Base-by-base conservation (phyloP, 2,797 vertebrate genomes). In the Xyrichtys novacula region DNA sequence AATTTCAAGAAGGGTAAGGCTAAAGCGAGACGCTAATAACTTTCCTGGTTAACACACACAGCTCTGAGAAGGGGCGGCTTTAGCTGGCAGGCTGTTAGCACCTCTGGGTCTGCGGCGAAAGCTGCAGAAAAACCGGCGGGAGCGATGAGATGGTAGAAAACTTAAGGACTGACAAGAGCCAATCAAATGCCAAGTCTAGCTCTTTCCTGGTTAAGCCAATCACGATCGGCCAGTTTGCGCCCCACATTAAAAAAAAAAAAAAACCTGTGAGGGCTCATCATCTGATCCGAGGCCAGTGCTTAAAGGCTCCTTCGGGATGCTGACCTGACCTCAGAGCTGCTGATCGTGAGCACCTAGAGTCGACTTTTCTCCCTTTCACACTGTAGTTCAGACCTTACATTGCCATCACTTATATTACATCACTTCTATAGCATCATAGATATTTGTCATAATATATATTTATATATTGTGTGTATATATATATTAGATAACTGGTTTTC, bases 401-500 rank as follows among this genome's bases (percentile, higher is more conserved):
- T 66, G 78, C 85, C 85, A 85, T 89, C 79, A 89, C 73, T 92
- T 92, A 90, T 91, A 91, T 89, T 90, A 92, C 90, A 92, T 89
- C 80, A 89, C 84, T 85, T 91, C 85, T 87, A 90, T 88, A 92
- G 89, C 85, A 83, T 89, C 77, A 84, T 84, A 89, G 74, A 93
- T 89, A 91, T 89, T 86, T 91, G 86, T 85, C 88, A 88, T 83
- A 80, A 78, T 46, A 39, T 62, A 39, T 43, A 36, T 55, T 20
- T 48, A 56, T 47, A 39, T 56, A 31, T 50, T 29, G n/a, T 71
- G 22, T 82, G 64, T 91, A 65, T 89, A 85, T 89, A 85, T 89
- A 88, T 92, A 92, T 93, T 92, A 93, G 88, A 91, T 91, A 84
- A 92, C 90, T 87, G 90, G 82, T 89, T 90, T 89, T 93, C 83